Percentiles rank a stretch among this genome's conserved stretches.
Conservation (phyloP, 2,888 invertebrate genomes). For the Drosophila buzzatii region DNA sequence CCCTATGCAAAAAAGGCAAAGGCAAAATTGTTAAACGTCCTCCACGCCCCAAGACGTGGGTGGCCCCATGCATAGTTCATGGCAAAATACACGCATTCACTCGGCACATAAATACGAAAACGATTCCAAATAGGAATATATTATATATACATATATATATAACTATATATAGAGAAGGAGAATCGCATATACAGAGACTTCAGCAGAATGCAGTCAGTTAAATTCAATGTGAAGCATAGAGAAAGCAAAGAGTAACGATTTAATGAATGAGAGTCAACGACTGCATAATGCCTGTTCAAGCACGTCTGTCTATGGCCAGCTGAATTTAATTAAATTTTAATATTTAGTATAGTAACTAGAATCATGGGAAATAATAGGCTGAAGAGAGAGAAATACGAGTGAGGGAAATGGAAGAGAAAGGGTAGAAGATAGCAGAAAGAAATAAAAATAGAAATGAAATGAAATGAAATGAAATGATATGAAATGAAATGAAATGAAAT, state of each 20-base stretch:
- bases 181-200: slow-evolving; percentile 48
- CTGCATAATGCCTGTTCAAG: background rate
- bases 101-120: slow-evolving; percentile 24
- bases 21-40: slow-evolving; percentile 58
- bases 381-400: too few species aligned
- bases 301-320: too few species aligned
- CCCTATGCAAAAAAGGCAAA: slow-evolving; percentile 37
- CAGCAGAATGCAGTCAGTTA: slow-evolving; percentile 53
- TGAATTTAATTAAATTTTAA: too few species aligned
- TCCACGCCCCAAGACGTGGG: slow-evolving; percentile 47
- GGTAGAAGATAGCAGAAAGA: too few species aligned
- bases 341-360: too few species aligned
- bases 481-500: too few species aligned
- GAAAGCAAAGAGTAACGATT: background rate
- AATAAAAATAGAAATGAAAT: too few species aligned
- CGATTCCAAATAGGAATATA: slow-evolving; percentile 4
- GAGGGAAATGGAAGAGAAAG: too few species aligned
- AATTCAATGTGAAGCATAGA: slow-evolving; percentile 59
- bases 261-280: background rate
- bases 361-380: too few species aligned
- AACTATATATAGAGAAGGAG: background rate
- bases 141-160: slow-evolving; percentile 15
- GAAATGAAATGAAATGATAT: too few species aligned
- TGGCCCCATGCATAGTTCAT: slow-evolving; percentile 52
- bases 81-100: slow-evolving; percentile 30